Base-by-base conservation (phyloP, 2,888 invertebrate genomes). In the Lamellibrachia columna region DNA sequence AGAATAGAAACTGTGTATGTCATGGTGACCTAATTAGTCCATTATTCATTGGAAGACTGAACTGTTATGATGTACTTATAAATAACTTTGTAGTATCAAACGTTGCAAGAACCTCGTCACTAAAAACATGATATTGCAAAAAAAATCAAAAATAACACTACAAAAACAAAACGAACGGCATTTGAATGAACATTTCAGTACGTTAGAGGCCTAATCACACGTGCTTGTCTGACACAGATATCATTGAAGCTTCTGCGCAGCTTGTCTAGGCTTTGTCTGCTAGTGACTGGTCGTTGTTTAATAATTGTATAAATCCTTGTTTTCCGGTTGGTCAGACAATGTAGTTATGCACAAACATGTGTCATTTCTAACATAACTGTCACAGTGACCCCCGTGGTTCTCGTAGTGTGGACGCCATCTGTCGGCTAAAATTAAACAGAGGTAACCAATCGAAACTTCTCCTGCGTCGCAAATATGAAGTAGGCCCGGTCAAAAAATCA, bases 381-480 rank as follows among this genome's bases (percentile, higher is more conserved):
- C n/a, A 22, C 15, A 75, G 75, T 75, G n/a, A 75, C 75, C 75
- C 75, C 75, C 22, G 75, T 15, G 15, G 75, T 75, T 75, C 3
- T 75, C 75, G 75, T 75, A 75, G 22, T 75, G n/a, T 4, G 22
- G 75, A 22, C 75, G 75, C 75, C 75, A 75, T 22, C 75, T 75
- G 75, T 75, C 75, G 75, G 75, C 75, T 75, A 75, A 15, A n/a
- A 75, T 75, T 75, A 75, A 75, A 75, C 75, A 15, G 75, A 75
- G 75, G 75, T n/a, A 75, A 75, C 75, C 75, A 75, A 75, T 75
- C 75, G 75, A 75, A 75, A 75, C 75, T 15, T 6, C 75, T 75
- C 75, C 22, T 22, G 22, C 15, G n/a, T 75, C 75, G 9, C 55
- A 55, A 7, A 75, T 22, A 75, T 22, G 15, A 22, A 6, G 22